Evolutionary conservation across 2,113 vertebrate genomes (phyloP).

Genomic region (Eretmochelys imbricata): DNA sequence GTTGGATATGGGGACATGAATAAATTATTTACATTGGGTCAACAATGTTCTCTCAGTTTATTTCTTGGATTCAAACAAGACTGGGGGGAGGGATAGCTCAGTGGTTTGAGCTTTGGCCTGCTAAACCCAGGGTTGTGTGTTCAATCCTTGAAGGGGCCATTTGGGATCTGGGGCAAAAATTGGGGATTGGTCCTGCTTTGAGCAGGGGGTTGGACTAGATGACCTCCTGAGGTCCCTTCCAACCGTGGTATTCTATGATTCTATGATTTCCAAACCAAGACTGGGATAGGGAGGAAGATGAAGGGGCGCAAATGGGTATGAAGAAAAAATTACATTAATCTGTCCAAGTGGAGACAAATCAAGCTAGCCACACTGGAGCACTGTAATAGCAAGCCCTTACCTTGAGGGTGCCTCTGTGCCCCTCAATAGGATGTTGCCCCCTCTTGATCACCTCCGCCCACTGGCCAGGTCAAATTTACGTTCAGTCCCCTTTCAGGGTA

Average conservation of each 20-base stretch:
- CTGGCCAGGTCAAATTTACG: not conserved
- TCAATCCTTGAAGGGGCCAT: too few relatives aligned
- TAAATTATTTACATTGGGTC: constrained; percentile 52
- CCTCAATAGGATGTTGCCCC: not conserved
- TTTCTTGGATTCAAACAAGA: constrained; percentile 2
- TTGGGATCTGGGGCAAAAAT: too few relatives aligned
- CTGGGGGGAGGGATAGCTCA: too few relatives aligned
- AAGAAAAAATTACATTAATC: not conserved
- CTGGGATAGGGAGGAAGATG: not conserved
- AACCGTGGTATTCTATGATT: too few relatives aligned
- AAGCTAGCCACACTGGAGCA: not conserved
- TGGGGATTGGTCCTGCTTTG: too few relatives aligned
- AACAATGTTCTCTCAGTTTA: not conserved
- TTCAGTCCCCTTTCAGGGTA: not conserved
- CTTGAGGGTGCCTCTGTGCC: not conserved
- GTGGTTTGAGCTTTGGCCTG: too few relatives aligned
- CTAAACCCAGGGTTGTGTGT: too few relatives aligned
- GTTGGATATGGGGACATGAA: not conserved
- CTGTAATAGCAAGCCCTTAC: not conserved
- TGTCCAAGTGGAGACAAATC: not conserved
- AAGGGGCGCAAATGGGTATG: not conserved
- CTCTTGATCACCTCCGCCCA: not conserved
- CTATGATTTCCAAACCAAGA: constrained; percentile 19
- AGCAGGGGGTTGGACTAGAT: too few relatives aligned
- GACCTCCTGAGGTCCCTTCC: too few relatives aligned